These are phyloP conservation scores for Phacellophora camtschatica DNA, from an alignment of 30 jellyfish, hydroid and myxozoan genomes.

Conservation along the genomic window DNA sequence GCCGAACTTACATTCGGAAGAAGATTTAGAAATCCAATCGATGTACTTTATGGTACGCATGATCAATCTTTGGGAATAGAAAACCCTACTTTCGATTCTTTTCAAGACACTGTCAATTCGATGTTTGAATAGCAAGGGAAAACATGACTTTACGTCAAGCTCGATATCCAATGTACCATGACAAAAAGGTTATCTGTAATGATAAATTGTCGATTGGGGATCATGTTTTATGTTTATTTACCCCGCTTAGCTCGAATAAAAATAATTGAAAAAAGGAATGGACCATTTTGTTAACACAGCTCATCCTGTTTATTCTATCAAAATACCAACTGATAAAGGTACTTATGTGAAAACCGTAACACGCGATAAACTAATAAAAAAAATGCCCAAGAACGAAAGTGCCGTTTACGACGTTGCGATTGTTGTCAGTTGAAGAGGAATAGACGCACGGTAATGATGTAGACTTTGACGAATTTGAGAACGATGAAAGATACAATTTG, in stretches of 20 bases:
- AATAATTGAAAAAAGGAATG: constrained; percentile 2
- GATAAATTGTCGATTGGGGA: background rate
- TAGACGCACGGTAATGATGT: background rate
- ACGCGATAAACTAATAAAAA: constrained; percentile 2
- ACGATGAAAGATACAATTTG: background rate
- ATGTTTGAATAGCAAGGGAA: constrained; percentile 21
- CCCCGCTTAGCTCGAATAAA: constrained; percentile 6
- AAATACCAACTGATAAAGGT: constrained; percentile 21
- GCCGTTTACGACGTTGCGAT: too few relatives aligned
- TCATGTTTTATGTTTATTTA: background rate
- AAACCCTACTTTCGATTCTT: background rate
- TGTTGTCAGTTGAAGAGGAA: background rate
- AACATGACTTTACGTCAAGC: constrained; percentile 23
- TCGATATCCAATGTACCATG: background rate
- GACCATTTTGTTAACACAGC: background rate
- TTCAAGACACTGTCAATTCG: background rate
- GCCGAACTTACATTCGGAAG: constrained; percentile 51
- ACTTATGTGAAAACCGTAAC: background rate
- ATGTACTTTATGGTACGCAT: constrained; percentile 9
- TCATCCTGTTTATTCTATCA: constrained; percentile 2
- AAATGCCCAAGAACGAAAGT: too few relatives aligned
- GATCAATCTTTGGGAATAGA: background rate
- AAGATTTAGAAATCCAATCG: constrained; percentile 11
- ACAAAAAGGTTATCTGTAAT: background rate
- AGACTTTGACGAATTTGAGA: background rate